Evolutionary conservation across 2,888 invertebrate genomes (phyloP), one percentile per base, ranked within the genome.

Genomic region (Empis livida): DNA sequence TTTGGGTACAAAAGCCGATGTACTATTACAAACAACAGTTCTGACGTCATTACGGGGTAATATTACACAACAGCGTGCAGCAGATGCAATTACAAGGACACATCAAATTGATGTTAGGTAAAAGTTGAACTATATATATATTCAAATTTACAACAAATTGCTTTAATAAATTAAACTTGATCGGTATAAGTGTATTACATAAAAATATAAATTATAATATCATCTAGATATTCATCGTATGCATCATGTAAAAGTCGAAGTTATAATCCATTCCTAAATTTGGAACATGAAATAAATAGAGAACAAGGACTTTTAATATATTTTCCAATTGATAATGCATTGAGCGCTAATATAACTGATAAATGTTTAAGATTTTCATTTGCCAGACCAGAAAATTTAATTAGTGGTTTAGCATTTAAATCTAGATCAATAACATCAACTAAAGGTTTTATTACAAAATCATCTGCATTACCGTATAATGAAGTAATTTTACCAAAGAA

Each of bases 41-140:
- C 71, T 84, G 40, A 77, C 80, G 0, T 83, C 83, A 0, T 71
- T 83, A 17, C 70, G 84, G 49, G 84, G 84, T 1, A 83, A 82
- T 52, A 73, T 84, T 14, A 80, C 81, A 0, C 78, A 80, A 11
- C 74, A 76, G 4, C 62, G 68, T 37, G 71, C 71, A 2, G 71
- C 71, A 2, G 72, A 76, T 13, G 74, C 75, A 47, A 67, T 75
- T 53, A 76, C 71, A 44, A 77, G 74, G 68, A 78, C 73, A 31
- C 77, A 76, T 53, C 82, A 82, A 65, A 71, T 77, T 8, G 76
- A 80, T 58, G 74, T 79, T 13, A 70, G 75, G 74, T 74, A 59
- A 17, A n/a, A n/a, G n/a, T n/a, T n/a, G n/a, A n/a, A n/a, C n/a
- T n/a, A n/a, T n/a, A n/a, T n/a, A n/a, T n/a, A n/a, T n/a, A n/a